phyloP scores from a whole-genome alignment of 2,797 vertebrate genomes.

The Lepus oiostolus region DNA sequence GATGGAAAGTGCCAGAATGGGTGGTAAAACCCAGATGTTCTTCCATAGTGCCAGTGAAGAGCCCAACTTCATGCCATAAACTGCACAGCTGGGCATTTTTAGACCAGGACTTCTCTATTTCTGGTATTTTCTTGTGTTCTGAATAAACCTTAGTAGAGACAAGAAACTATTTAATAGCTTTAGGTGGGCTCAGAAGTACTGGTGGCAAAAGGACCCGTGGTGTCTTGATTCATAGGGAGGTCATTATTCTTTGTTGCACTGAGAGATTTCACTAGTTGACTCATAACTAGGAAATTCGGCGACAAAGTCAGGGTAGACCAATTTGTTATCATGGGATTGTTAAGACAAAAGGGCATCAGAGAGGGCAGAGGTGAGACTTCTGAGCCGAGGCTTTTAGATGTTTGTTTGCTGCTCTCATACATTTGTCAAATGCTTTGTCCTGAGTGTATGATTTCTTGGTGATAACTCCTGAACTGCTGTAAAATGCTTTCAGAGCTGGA shows the following conservation, averaged over 20 bases:
- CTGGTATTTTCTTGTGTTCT: neutral
- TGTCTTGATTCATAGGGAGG: neutral
- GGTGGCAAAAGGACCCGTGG: accelerated
- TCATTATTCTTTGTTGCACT: neutral
- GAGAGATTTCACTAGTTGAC: neutral
- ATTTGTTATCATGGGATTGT: conserved; percentile 5
- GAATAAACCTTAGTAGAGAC: neutral
- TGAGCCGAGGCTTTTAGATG: conserved; percentile 7
- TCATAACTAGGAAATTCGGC: neutral
- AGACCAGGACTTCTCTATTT: neutral
- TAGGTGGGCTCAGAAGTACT: neutral
- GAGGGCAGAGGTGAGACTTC: conserved; percentile 34
- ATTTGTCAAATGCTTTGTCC: conserved; percentile 54
- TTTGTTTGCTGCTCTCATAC: neutral
- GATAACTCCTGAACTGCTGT: neutral
- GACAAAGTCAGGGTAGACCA: neutral
- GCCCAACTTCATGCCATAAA: neutral
- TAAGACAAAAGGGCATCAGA: neutral
- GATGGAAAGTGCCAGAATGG: neutral
- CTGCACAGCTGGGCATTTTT: accelerated
- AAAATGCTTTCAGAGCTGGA: conserved; percentile 53
- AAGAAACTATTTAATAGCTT: neutral
- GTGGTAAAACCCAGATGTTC: neutral
- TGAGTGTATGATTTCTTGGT: conserved; percentile 56
- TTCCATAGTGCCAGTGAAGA: neutral